Evolutionary conservation across 2,888 invertebrate genomes (phyloP), one percentile per base, ranked within the genome.

Genomic region (Caenorhabditis sp.): DNA sequence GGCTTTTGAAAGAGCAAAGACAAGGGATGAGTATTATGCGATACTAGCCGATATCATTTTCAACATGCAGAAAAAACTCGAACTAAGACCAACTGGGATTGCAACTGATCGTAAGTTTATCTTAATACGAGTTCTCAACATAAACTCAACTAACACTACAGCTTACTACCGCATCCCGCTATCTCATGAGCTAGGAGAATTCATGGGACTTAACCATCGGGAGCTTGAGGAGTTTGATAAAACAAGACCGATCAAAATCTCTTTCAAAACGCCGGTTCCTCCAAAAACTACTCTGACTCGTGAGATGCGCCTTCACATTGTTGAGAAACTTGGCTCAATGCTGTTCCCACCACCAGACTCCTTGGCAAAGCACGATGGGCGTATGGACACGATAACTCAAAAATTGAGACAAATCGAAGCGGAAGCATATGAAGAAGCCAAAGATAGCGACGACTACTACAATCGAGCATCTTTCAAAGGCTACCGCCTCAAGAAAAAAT

Each of bases 281-380:
- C n/a, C n/a, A n/a, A n/a, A n/a, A n/a, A n/a, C n/a, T n/a, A 67
- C 20, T 2, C 35, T 76, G 20, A 67, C 67, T 0, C n/a, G 6
- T 9, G 8, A 28, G 2, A 44, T 76, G 4, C 67, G 76, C 0
- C 8, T 9, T 0, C 9, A 26, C 13, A 64, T 76, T 2, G 22
- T 68, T 8, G 67, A 60, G 13, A 67, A 53, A 28, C 44, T 76
- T 0, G 60, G 53, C 6, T 5, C 32, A 2, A 44, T 61, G 53
- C 67, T 76, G 11, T 76, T 76, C 61, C 76, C 76, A n/a, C 32
- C 76, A 0, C 76, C 76, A 1, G 67, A 76, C 44, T 22, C 51
- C 15, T 58, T 37, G 32, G 67, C 76, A 6, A 28, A 56, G 9
- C 4, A 24, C 5, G 76, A 76, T 22, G 76, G 76, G 5, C 47